These are phyloP conservation scores for Pantala flavescens DNA, from an alignment of 1,140 invertebrate species.

Conservation along the genomic window DNA sequence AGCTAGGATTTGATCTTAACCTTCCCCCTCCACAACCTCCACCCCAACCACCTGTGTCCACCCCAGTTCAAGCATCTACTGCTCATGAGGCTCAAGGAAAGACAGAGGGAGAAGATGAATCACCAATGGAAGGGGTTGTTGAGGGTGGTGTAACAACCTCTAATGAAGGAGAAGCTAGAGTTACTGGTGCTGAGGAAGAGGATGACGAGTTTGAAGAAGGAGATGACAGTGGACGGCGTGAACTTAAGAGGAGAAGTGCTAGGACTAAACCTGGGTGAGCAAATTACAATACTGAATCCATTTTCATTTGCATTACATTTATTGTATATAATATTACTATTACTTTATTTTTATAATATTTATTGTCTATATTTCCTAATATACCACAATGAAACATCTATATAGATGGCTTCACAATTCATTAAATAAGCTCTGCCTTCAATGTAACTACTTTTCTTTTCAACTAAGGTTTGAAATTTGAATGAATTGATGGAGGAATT, in stretches of 20 bases:
- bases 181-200: slow-evolving; percentile 32
- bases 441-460: too few species aligned
- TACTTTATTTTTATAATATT: too few species aligned
- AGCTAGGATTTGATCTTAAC: slow-evolving; percentile 76
- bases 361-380: too few species aligned
- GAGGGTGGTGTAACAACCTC: not conserved
- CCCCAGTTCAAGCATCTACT: slow-evolving; percentile 27
- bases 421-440: too few species aligned
- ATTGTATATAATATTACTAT: too few species aligned
- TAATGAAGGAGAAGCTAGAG: not conserved
- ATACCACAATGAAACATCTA: too few species aligned
- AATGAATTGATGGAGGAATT: too few species aligned
- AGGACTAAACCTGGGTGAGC: not conserved
- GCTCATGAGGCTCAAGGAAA: slow-evolving; percentile 41
- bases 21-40: slow-evolving; percentile 20
- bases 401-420: too few species aligned
- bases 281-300: too few species aligned
- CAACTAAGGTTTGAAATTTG: too few species aligned
- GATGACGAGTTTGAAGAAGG: slow-evolving; percentile 20
- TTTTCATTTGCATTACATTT: too few species aligned
- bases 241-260: not conserved
- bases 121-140: not conserved
- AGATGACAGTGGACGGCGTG: slow-evolving; percentile 12
- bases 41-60: not conserved
- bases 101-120: slow-evolving; percentile 40